phyloP scores from a whole-genome alignment of 2,888 invertebrate species.

The Nematopogon swammerdamellus region DNA sequence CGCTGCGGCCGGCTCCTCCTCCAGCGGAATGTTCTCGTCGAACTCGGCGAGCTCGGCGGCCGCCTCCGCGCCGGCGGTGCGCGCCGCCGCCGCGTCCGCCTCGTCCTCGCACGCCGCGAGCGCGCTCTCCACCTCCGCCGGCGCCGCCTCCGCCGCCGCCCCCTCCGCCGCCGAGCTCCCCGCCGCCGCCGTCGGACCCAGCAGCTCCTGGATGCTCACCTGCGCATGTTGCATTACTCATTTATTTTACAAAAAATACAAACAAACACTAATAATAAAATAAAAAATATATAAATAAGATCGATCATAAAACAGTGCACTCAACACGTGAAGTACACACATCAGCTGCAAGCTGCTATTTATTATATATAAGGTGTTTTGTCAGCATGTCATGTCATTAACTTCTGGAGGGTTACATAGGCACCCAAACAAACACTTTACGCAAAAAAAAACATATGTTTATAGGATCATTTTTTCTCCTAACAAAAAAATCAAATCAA shows the following conservation, averaged over 20 bases:
- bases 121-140: conserved; percentile 74
- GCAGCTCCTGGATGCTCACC: conserved; percentile 92
- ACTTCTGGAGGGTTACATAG: no score
- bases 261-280: no score
- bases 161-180: conserved; percentile 7
- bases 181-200: conserved; percentile 60
- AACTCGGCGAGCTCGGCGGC: conserved; percentile 91
- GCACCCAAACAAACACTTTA: no score
- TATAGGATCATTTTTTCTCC: no score
- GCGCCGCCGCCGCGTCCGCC: conserved; percentile 88
- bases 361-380: no score
- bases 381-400: no score
- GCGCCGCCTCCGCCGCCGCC: conserved; percentile 44
- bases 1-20: conserved; percentile 63
- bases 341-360: not conserved
- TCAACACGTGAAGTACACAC: not conserved
- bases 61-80: conserved; percentile 85
- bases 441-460: no score
- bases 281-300: not conserved
- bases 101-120: conserved; percentile 93
- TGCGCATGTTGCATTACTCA: no score
- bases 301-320: not conserved
- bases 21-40: conserved; percentile 90
- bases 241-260: no score
- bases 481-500: no score